Evolutionary conservation across 2,113 vertebrate species (phyloP).

Genomic region (Psilopsiagon aurifrons): DNA sequence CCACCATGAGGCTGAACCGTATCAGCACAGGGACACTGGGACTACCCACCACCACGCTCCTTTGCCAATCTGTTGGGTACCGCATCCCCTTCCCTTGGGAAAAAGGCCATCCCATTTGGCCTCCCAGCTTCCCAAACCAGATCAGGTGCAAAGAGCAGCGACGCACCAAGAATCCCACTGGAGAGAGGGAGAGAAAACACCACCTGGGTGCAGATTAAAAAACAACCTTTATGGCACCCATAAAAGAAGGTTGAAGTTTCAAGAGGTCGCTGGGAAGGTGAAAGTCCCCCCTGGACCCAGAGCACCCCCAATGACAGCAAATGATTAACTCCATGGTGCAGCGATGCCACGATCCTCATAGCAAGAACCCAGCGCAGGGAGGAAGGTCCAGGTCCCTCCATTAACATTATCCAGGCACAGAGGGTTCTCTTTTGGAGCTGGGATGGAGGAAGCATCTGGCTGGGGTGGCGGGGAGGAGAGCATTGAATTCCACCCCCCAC

Average conservation of each 20-base stretch:
- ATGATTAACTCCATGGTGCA: constrained; percentile 9
- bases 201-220: neutral
- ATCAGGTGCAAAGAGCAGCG: rapidly evolving
- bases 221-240: constrained; percentile 48
- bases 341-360: neutral
- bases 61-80: neutral
- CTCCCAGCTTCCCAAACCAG: neutral
- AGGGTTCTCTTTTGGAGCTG: neutral
- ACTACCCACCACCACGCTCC: neutral
- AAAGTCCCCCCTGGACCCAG: neutral
- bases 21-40: rapidly evolving
- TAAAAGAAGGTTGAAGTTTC: constrained; percentile 43
- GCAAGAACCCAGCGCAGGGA: neutral
- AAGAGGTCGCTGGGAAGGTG: neutral
- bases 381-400: neutral
- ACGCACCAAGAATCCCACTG: neutral
- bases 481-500: constrained; percentile 46
- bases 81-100: neutral
- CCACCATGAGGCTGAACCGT: rapidly evolving
- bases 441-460: constrained; percentile 48
- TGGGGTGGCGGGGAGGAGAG: neutral
- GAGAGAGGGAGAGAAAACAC: neutral
- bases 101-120: rapidly evolving
- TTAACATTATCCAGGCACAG: neutral
- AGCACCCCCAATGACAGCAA: neutral